Conservation (phyloP, 2,113 vertebrate species). For the Pseudolaguvia tuberculata region DNA sequence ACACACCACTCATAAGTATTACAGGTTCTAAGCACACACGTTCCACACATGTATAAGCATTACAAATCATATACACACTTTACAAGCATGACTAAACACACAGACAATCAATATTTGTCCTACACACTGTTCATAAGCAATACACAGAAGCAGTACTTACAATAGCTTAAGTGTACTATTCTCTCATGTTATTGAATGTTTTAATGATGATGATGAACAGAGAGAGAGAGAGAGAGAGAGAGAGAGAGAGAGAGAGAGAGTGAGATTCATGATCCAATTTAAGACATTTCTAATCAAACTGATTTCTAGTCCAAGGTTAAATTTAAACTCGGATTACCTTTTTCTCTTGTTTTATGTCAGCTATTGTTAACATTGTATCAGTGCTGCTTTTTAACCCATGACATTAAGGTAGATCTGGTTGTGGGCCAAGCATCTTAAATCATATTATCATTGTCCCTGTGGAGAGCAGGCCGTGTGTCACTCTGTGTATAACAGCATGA, state of each 20-base stretch:
- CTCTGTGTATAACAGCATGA: constrained; percentile 50
- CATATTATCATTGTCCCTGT: constrained; percentile 22
- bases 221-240: background rate
- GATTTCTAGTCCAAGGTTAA: background rate
- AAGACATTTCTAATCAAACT: background rate
- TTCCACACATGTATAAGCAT: background rate
- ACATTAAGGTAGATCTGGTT: background rate
- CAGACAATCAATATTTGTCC: background rate
- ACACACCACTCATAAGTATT: background rate
- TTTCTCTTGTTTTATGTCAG: background rate
- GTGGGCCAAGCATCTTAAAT: constrained; percentile 5
- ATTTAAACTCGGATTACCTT: background rate
- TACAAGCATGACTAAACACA: background rate
- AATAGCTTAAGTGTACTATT: background rate
- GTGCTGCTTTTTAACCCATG: background rate
- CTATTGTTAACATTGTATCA: background rate
- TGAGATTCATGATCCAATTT: background rate
- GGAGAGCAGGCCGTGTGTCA: constrained; percentile 17
- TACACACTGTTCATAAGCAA: background rate
- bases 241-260: background rate
- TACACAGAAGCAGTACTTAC: background rate
- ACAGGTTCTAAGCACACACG: background rate
- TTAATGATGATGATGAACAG: too few species aligned
- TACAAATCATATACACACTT: background rate
- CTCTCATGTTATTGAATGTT: background rate